Conservation (phyloP, 2,797 vertebrate genomes). For the Mormyrops boulengeri region DNA sequence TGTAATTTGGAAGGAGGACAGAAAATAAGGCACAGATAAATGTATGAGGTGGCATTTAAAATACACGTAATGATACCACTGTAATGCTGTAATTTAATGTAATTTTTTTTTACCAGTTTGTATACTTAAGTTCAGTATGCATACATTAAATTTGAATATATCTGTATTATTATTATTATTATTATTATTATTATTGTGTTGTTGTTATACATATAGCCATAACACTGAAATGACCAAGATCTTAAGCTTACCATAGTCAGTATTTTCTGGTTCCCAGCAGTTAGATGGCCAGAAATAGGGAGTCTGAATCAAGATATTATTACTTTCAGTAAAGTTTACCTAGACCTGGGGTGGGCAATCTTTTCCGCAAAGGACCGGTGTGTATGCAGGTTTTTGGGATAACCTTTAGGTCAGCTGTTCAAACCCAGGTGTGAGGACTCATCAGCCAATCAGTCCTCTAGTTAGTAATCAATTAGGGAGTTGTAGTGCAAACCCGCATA, state of each 20-base stretch:
- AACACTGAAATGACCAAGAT: neutral
- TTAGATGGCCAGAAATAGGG: conserved; percentile 95
- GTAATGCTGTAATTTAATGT: neutral
- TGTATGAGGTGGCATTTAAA: neutral
- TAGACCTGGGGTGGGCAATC: neutral
- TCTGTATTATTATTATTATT: neutral
- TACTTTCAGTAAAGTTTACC: neutral
- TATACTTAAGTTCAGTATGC: neutral
- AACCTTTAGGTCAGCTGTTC: no score
- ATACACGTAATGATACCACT: neutral
- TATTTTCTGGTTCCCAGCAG: conserved; percentile 94
- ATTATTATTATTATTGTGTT: neutral
- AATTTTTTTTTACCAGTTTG: neutral
- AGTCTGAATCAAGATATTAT: conserved; percentile 60
- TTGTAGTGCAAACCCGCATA: neutral
- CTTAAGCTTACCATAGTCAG: conserved; percentile 79
- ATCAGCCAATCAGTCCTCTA: neutral
- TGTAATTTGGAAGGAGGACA: neutral
- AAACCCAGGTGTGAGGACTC: neutral
- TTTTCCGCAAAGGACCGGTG: neutral
- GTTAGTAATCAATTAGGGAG: neutral
- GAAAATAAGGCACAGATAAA: neutral
- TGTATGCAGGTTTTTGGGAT: neutral
- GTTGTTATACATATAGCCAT: neutral
- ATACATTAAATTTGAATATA: neutral